These are phyloP conservation scores for Caerostris darwini DNA, from an alignment of 1,140 invertebrate genomes.

Conservation along the genomic window DNA sequence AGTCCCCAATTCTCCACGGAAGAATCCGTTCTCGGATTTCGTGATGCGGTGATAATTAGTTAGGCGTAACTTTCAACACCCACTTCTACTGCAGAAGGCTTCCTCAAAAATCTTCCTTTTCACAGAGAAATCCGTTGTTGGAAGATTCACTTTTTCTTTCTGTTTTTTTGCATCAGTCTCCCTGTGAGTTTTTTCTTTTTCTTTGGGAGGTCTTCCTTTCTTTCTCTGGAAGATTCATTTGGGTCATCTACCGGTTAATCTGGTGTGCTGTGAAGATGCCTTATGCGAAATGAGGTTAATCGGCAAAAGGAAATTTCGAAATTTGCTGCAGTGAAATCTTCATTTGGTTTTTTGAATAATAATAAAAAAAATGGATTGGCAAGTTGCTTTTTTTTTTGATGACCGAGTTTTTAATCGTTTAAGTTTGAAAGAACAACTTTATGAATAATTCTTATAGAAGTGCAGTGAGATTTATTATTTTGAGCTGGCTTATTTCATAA, in stretches of 20 bases:
- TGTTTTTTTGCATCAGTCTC: not conserved
- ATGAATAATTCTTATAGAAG: not conserved
- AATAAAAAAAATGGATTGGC: not conserved
- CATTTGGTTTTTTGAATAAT: no score
- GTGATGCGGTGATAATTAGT: slow-evolving; percentile 33
- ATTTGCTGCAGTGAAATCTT: not conserved
- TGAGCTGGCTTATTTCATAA: not conserved
- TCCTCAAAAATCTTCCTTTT: not conserved
- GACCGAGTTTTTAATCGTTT: not conserved
- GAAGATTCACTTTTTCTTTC: not conserved
- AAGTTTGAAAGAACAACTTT: not conserved
- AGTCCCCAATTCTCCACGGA: not conserved
- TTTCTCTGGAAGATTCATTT: slow-evolving; percentile 28
- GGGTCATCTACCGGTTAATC: slow-evolving; percentile 19
- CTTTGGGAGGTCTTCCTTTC: not conserved
- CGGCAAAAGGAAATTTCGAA: not conserved
- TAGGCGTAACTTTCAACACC: slow-evolving; percentile 52
- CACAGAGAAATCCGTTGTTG: not conserved
- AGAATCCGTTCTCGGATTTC: slow-evolving; percentile 35
- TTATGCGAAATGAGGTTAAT: not conserved
- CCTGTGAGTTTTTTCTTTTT: not conserved
- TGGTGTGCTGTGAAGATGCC: no score
- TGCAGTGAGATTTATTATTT: not conserved
- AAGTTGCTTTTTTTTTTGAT: not conserved
- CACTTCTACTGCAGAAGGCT: not conserved